Base-by-base conservation (phyloP, 2,797 vertebrate species). In the Limnodromus scolopaceus region DNA sequence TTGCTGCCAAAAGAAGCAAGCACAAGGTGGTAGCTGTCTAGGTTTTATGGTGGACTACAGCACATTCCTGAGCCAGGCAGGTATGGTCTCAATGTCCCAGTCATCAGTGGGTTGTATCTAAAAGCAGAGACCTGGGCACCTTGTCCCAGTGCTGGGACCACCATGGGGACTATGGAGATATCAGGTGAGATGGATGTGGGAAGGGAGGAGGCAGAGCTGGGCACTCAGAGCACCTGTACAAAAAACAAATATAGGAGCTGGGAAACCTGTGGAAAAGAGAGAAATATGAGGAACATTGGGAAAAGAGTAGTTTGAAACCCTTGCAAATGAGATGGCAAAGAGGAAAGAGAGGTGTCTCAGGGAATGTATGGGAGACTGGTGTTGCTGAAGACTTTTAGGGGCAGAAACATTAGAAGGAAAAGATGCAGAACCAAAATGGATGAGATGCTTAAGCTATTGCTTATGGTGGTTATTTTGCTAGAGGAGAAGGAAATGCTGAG, bases 171-270 rank as follows among this genome's bases (percentile, higher is more conserved):
- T 43, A 4, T 54, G 27, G 53, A 75, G n/a, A 46, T 39, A 34
- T 10, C 39, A 55, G 38, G 3, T 18, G 32, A 91, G 17, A 22
- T 10, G 46, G 19, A 10, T 11, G 5, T 5, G 8, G 30, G 4
- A 64, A 36, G 11, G 27, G 13, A 79, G 27, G 12, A 75, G 8
- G 20, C 39, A 46, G 9, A 14, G 20, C 6, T 51, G 32, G 23
- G 12, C 2, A 3, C 51, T 48, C 4, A 1, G n/a, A 51, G 3
- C 30, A 36, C 12, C 10, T 63, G 17, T 39, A 19, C 7, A 39
- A 48, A 68, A 78, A 81, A 84, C 3, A 75, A 57, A 30, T 45
- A 14, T 1, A 55, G 30, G 18, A 76, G 14, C 16, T 58, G 27
- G 20, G 32, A 88, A 83, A 49, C 18, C 34, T 69, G 41, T 6